Percentiles rank a stretch among this genome's conserved stretches.
These are phyloP conservation scores for Sussaba pulchella DNA, from an alignment of 2,888 invertebrate genomes.

Conservation along the genomic window DNA sequence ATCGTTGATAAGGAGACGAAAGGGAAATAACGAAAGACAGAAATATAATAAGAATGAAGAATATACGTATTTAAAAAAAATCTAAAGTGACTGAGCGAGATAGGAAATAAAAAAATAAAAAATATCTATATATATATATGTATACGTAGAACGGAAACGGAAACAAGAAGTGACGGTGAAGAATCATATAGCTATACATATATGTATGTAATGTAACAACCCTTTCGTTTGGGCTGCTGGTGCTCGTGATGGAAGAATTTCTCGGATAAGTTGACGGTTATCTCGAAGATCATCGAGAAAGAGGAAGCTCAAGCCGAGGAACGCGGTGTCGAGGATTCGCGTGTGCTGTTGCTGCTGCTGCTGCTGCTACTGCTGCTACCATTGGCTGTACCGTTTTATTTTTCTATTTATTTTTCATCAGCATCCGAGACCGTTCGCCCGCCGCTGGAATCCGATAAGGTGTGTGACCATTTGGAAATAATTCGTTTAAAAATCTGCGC, in stretches of 20 bases:
- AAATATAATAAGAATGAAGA: not conserved
- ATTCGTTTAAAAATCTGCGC: not conserved
- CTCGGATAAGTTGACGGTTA: not conserved
- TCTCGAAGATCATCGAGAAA: slow-evolving; percentile 1
- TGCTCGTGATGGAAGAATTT: slow-evolving; percentile 12
- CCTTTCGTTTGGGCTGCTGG: slow-evolving; percentile 17
- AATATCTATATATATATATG: slow-evolving; percentile 12
- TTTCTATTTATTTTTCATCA: not conserved
- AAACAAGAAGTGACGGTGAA: not conserved
- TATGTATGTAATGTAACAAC: not conserved
- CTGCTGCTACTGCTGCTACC: too few relatives aligned
- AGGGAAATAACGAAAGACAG: not conserved
- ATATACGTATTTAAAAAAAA: slow-evolving; percentile 10
- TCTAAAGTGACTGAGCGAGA: slow-evolving; percentile 24
- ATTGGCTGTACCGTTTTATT: slow-evolving; percentile 7
- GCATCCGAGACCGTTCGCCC: not conserved
- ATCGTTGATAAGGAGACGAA: slow-evolving; percentile 29
- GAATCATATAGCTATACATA: slow-evolving; percentile 21
- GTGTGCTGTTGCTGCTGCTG: slow-evolving; percentile 50
- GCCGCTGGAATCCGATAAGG: slow-evolving; percentile 1
- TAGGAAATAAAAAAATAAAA: not conserved
- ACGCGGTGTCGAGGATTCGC: slow-evolving; percentile 64
- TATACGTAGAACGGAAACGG: not conserved
- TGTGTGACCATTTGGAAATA: slow-evolving; percentile 6
- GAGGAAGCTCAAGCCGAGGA: slow-evolving; percentile 48